Evolutionary conservation across 2,888 invertebrate species (phyloP), one percentile per base, ranked within the genome.

Genomic region (Drosophila macrospina): DNA sequence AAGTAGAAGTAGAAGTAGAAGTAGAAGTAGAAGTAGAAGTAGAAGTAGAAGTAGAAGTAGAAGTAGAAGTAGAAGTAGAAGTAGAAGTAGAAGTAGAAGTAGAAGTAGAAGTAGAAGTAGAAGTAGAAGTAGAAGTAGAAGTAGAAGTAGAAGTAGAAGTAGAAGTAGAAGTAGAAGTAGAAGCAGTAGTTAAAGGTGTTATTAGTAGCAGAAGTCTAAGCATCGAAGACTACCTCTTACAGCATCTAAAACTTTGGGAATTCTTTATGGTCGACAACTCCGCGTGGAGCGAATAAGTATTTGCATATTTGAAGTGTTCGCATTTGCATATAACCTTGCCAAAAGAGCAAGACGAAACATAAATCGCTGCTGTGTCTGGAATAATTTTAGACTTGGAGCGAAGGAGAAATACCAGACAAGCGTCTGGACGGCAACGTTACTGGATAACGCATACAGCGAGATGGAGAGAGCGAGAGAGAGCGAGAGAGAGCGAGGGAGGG

Each of bases 301-400:
- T 42, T 42, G 41, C 39, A 41, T 52, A 52, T 30, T 52, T 41
- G 41, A 30, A 52, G 41, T 41, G 52, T 39, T 52, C 30, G n/a
- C 16, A 52, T 52, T 60, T 68, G 62, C 36, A 26, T 54, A 45
- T 56, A 74, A 54, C 56, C 63, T 69, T 72, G 75, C 67, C 51
- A 28, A 28, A 68, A 50, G 47, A 51, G 30, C 37, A 39, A 36
- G 60, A 37, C 20, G 30, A 48, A 44, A 56, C 79, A 79, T 66
- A 73, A 76, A 66, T 70, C 60, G 73, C 54, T 48, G 39, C 64
- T 60, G 62, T 67, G 74, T 74, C 80, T 80, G 67, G 55, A 65
- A 48, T 81, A 84, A 73, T 72, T 85, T 71, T 80, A 82, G 80
- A 69, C 54, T 37, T 55, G 64, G 13, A 65, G 74, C 66, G 52